Conservation (phyloP, 2,797 vertebrate species). For the Oreonectes daqikongensis region DNA sequence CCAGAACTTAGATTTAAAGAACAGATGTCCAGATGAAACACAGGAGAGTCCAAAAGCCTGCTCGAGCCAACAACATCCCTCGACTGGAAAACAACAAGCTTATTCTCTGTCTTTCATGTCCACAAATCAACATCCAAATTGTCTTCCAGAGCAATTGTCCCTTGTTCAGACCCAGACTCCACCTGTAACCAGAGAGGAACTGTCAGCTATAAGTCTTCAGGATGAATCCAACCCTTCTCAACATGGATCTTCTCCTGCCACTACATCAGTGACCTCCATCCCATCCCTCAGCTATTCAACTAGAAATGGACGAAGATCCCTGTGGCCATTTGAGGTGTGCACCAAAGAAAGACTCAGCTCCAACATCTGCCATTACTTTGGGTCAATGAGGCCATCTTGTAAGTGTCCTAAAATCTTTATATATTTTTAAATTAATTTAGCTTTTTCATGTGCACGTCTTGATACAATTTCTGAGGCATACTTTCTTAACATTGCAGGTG, state of each 20-base stretch:
- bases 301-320: slow-evolving; percentile 35
- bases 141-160: slow-evolving; percentile 48
- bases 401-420: slow-evolving; percentile 9
- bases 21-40: slow-evolving; percentile 60
- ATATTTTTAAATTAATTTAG: slow-evolving; percentile 44
- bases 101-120: slow-evolving; percentile 34
- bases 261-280: slow-evolving; percentile 65
- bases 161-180: slow-evolving; percentile 40
- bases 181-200: slow-evolving; percentile 62
- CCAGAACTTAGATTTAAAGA: slow-evolving; percentile 66
- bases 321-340: neutral
- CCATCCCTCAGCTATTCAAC: slow-evolving; percentile 58
- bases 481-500: neutral
- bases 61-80: slow-evolving; percentile 54
- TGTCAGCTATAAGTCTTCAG: slow-evolving; percentile 27
- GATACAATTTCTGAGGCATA: slow-evolving; percentile 36
- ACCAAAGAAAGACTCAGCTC: neutral
- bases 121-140: slow-evolving; percentile 58
- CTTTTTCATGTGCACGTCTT: neutral
- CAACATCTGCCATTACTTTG: neutral
- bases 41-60: slow-evolving; percentile 52
- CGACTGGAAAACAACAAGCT: slow-evolving; percentile 41
- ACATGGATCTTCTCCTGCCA: slow-evolving; percentile 55
- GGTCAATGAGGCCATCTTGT: slow-evolving; percentile 7
- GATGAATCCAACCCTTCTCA: slow-evolving; percentile 54